Conservation (phyloP, 1,140 invertebrate genomes). For the Subanguina moxae region DNA sequence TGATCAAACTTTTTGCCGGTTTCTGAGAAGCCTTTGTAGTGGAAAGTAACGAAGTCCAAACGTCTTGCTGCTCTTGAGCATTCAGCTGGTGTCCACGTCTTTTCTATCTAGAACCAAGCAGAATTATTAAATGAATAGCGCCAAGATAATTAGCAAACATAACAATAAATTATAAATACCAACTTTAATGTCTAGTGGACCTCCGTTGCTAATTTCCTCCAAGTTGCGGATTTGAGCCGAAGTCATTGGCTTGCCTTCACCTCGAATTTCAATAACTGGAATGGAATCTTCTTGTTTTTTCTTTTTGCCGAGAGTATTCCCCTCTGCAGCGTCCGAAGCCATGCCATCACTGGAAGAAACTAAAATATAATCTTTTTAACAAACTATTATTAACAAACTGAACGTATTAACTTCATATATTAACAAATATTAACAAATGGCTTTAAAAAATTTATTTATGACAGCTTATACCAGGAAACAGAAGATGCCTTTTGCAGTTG, state of each 20-base stretch:
- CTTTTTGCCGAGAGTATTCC: neutral
- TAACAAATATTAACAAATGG: too few relatives aligned
- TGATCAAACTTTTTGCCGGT: conserved; percentile 59
- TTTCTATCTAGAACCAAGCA: conserved; percentile 46
- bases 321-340: neutral
- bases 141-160: too few relatives aligned
- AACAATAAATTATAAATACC: too few relatives aligned
- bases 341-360: neutral
- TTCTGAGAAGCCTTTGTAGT: conserved; percentile 58
- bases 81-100: conserved; percentile 50
- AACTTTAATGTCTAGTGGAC: conserved; percentile 59
- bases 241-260: conserved; percentile 59
- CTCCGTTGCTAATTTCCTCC: conserved; percentile 53
- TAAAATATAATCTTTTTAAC: too few relatives aligned
- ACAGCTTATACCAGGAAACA: too few relatives aligned
- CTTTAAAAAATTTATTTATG: too few relatives aligned
- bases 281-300: conserved; percentile 50
- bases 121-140: too few relatives aligned
- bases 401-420: too few relatives aligned
- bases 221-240: conserved; percentile 54
- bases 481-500: too few relatives aligned
- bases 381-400: too few relatives aligned
- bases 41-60: conserved; percentile 57
- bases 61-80: conserved; percentile 48
- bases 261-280: conserved; percentile 56